phyloP scores from a whole-genome alignment of 1,140 invertebrate genomes.

The Sesamia nonagrioides region DNA sequence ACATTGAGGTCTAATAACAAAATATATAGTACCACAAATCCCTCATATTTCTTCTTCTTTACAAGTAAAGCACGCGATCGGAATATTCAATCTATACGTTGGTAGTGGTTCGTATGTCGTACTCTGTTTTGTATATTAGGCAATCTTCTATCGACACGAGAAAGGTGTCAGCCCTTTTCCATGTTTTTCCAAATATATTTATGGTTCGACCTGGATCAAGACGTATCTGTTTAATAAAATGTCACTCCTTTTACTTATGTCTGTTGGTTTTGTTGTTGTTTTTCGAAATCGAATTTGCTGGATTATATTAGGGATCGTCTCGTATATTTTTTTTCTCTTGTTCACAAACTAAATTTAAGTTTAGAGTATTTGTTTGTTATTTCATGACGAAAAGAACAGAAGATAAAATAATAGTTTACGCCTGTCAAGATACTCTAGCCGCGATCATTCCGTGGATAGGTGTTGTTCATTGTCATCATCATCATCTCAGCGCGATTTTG shows the following conservation, averaged over 20 bases:
- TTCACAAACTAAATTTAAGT: too few species aligned
- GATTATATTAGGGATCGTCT: background rate
- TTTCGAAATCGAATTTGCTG: background rate
- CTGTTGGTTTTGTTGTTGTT: background rate
- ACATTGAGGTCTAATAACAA: background rate
- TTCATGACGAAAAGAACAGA: too few species aligned
- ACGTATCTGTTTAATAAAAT: slow-evolving; percentile 14
- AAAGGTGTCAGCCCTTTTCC: slow-evolving; percentile 7
- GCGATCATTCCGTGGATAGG: too few species aligned
- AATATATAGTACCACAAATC: background rate
- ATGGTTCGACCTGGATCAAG: slow-evolving; percentile 24
- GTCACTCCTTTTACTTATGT: slow-evolving; percentile 2
- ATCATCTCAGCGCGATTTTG: too few species aligned
- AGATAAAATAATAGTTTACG: too few species aligned
- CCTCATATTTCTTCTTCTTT: slow-evolving; percentile 27
- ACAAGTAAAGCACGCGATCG: slow-evolving; percentile 8
- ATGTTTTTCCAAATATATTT: slow-evolving; percentile 18
- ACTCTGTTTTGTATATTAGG: slow-evolving; percentile 17
- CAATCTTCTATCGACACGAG: slow-evolving; percentile 17
- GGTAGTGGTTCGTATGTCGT: background rate
- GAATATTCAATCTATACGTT: slow-evolving; percentile 37
- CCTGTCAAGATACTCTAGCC: too few species aligned
- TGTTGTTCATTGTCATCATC: too few species aligned
- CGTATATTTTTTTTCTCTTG: too few species aligned
- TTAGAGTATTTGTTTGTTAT: too few species aligned